phyloP scores from a whole-genome alignment of 2,113 vertebrate species.

The Pedionomus torquatus region DNA sequence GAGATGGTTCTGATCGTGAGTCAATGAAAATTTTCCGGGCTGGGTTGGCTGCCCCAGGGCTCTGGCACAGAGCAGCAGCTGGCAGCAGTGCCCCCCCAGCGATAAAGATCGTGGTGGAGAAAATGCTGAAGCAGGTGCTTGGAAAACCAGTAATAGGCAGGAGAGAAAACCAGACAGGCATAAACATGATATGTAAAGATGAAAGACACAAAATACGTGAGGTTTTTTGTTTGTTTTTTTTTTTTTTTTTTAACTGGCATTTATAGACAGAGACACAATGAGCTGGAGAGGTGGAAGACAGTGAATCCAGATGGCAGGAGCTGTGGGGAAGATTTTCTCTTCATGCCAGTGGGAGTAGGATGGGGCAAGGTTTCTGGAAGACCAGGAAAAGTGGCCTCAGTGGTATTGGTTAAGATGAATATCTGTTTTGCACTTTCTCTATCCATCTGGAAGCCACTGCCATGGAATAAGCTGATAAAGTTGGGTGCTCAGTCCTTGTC shows the following conservation, averaged over 20 bases:
- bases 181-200: neutral
- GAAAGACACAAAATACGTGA: neutral
- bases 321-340: neutral
- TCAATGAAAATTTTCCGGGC: neutral
- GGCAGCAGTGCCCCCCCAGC: neutral
- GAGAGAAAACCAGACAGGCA: neutral
- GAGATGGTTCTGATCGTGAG: neutral
- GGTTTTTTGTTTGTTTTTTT: too few relatives aligned
- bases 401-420: neutral
- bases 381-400: neutral
- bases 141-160: neutral
- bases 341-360: neutral
- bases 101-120: neutral
- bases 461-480: neutral
- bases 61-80: neutral
- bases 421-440: neutral
- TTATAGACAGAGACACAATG: neutral
- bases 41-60: neutral
- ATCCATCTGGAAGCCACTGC: neutral
- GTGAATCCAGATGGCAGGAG: conserved; percentile 7
- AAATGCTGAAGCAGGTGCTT: conserved; percentile 1
- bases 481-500: neutral
- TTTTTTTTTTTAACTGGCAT: neutral
- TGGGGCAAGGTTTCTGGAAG: neutral
- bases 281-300: neutral